These are phyloP conservation scores for Neuroscelio doddi DNA, from an alignment of 2,888 invertebrate species.

Conservation along the genomic window DNA sequence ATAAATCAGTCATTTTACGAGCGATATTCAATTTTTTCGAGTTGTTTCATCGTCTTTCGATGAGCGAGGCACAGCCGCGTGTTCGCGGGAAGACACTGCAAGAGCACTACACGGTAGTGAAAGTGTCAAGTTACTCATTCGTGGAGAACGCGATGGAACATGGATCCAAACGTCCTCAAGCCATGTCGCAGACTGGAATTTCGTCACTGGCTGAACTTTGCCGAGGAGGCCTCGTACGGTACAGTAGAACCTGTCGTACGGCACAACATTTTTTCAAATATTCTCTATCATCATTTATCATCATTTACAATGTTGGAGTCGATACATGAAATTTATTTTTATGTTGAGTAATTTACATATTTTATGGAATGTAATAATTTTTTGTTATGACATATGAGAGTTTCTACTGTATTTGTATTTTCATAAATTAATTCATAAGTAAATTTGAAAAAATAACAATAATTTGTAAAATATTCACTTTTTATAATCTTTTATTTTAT, in stretches of 20 bases:
- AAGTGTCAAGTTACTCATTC: constrained; percentile 15
- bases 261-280: not conserved
- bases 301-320: not conserved
- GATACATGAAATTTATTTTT: too few relatives aligned
- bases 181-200: constrained; percentile 3
- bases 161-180: constrained; percentile 3
- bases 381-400: too few relatives aligned
- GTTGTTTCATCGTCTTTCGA: not conserved
- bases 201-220: not conserved
- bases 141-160: constrained; percentile 4
- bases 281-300: not conserved
- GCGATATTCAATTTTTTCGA: not conserved
- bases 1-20: constrained; percentile 7
- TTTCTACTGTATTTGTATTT: too few relatives aligned
- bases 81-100: constrained; percentile 1
- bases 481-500: too few relatives aligned
- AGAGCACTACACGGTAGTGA: constrained; percentile 3
- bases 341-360: too few relatives aligned
- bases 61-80: not conserved
- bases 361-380: too few relatives aligned
- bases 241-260: too few relatives aligned
- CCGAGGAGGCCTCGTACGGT: too few relatives aligned
- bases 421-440: too few relatives aligned
- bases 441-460: too few relatives aligned
- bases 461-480: too few relatives aligned